Evolutionary conservation across 2,113 vertebrate species (phyloP).

Genomic region (Silurus meridionalis): DNA sequence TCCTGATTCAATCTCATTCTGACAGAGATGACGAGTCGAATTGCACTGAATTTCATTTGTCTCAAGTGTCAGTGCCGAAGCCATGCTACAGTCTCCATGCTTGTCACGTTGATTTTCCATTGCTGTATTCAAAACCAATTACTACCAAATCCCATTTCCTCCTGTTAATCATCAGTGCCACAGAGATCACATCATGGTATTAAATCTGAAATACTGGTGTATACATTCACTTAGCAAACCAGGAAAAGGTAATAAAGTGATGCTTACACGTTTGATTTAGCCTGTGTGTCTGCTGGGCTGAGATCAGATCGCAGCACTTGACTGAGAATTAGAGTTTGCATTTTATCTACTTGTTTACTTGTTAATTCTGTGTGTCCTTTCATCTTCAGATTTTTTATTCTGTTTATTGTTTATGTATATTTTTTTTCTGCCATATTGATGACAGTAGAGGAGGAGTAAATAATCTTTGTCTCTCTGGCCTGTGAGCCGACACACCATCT

Average conservation of each 20-base stretch:
- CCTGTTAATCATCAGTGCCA: conserved; percentile 3
- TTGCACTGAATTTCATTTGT: conserved; percentile 60
- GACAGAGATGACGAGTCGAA: conserved; percentile 66
- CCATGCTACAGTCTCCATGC: conserved; percentile 61
- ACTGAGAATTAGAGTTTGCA: neutral
- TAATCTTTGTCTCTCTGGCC: conserved; percentile 44
- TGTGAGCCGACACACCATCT: conserved; percentile 42
- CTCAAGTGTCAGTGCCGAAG: conserved; percentile 47
- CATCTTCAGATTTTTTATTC: neutral
- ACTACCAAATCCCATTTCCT: conserved; percentile 8
- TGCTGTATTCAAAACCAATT: conserved; percentile 1
- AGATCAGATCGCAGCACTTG: neutral
- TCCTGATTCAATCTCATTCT: conserved; percentile 46
- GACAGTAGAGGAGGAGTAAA: conserved; percentile 24
- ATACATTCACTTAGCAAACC: conserved; percentile 39
- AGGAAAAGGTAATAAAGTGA: conserved; percentile 29
- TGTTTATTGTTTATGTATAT: neutral
- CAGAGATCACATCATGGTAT: conserved; percentile 12
- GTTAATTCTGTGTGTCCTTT: neutral
- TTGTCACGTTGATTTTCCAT: conserved; percentile 66
- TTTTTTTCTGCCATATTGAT: neutral
- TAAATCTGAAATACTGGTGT: neutral
- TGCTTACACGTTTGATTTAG: neutral
- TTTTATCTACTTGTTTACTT: neutral
- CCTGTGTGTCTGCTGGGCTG: neutral